Percentiles rank a stretch among this genome's conserved stretches.
phyloP scores from a whole-genome alignment of 2,888 invertebrate genomes.

The Phragmatobia fuliginosa region DNA sequence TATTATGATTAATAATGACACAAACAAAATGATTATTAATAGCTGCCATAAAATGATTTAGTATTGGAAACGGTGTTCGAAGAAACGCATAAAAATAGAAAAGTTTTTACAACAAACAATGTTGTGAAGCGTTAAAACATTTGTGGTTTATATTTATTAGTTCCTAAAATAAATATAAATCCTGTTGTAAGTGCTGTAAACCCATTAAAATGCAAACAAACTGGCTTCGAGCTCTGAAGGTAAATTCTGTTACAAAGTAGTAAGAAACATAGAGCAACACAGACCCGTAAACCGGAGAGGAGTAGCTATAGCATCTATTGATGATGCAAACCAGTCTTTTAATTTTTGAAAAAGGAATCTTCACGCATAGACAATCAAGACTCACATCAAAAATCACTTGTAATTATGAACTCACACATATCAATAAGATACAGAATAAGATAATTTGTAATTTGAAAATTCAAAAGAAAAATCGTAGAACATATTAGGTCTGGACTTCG shows the following conservation, averaged over 20 bases:
- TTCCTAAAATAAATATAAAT: slow-evolving; percentile 23
- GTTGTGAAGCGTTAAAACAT: slow-evolving; percentile 18
- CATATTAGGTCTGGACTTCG: no score
- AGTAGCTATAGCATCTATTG: no score
- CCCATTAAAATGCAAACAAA: slow-evolving; percentile 23
- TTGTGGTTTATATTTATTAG: slow-evolving; percentile 22
- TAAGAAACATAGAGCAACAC: not conserved
- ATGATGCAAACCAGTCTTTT: no score
- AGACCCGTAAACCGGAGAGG: no score
- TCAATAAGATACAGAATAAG: no score
- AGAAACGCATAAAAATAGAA: not conserved
- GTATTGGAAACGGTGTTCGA: not conserved
- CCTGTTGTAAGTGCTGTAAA: slow-evolving; percentile 20
- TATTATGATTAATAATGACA: not conserved
- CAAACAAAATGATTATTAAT: not conserved
- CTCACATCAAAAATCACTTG: no score
- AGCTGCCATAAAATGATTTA: not conserved
- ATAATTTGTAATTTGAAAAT: no score
- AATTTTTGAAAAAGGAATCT: no score
- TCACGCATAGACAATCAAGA: no score
- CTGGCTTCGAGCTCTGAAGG: slow-evolving; percentile 1
- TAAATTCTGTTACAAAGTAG: slow-evolving; percentile 13
- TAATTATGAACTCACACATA: no score
- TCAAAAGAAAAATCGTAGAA: no score
- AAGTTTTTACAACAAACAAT: slow-evolving; percentile 14